Conservation (phyloP, 2,888 invertebrate genomes). For the Notocelia uddmanniana region DNA sequence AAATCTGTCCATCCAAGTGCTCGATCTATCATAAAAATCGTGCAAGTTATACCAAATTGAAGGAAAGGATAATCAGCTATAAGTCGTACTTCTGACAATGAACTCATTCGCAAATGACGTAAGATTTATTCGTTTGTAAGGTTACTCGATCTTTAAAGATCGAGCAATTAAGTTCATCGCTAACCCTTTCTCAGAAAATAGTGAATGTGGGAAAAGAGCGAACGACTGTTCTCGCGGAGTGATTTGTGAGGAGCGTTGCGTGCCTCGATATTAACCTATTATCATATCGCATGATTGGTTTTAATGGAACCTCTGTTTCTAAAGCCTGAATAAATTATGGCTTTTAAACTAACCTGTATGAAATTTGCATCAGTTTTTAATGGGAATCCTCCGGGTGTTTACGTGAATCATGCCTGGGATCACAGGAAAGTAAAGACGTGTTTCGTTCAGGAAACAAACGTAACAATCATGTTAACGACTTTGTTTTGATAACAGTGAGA, state of each 20-base stretch:
- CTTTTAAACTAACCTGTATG: constrained; percentile 9
- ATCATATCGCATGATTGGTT: constrained; percentile 43
- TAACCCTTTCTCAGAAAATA: constrained; percentile 53
- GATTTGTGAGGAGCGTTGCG: constrained; percentile 48
- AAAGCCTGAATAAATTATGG: constrained; percentile 38
- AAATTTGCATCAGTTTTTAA: not conserved
- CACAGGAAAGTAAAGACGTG: not conserved
- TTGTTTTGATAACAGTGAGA: not conserved
- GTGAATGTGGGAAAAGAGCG: constrained; percentile 54
- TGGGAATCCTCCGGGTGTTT: constrained; percentile 17
- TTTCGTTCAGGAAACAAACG: not conserved
- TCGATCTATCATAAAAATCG: no score
- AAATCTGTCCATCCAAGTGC: no score
- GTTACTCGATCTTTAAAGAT: constrained; percentile 28
- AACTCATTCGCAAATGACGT: not conserved
- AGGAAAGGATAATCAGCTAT: not conserved
- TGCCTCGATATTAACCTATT: constrained; percentile 39
- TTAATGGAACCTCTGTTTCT: constrained; percentile 36
- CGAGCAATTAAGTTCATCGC: constrained; percentile 33
- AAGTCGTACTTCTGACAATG: not conserved
- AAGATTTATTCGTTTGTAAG: constrained; percentile 9
- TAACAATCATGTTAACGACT: not conserved
- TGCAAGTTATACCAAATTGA: not conserved
- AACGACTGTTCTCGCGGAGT: constrained; percentile 52
- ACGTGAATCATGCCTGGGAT: constrained; percentile 11